These are phyloP conservation scores for Mustelus asterias DNA, from an alignment of 2,113 vertebrate species.

Conservation along the genomic window DNA sequence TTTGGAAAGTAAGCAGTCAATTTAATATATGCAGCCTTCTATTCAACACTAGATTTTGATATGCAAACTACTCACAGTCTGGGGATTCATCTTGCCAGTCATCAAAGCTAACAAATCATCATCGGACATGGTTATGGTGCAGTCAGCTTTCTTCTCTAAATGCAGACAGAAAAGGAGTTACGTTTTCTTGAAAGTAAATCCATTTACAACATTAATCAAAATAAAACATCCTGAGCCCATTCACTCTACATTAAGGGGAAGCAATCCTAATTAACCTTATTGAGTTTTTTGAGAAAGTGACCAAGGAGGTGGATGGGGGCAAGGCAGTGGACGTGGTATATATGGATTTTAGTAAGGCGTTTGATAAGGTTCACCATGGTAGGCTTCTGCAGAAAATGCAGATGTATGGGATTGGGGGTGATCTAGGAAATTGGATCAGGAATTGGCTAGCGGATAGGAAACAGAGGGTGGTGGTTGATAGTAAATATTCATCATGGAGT, in stretches of 20 bases:
- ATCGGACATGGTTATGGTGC: slow-evolving; percentile 78
- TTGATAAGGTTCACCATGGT: too few species aligned
- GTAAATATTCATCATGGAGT: too few species aligned
- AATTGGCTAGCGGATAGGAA: too few species aligned
- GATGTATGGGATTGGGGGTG: too few species aligned
- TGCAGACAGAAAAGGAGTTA: not conserved
- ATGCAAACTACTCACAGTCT: slow-evolving; percentile 67
- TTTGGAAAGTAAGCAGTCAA: not conserved
- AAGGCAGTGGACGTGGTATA: too few species aligned
- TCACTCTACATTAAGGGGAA: not conserved
- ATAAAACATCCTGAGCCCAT: not conserved
- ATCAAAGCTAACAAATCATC: slow-evolving; percentile 74
- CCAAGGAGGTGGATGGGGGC: too few species aligned
- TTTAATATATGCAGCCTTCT: not conserved
- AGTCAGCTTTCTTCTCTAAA: slow-evolving; percentile 79
- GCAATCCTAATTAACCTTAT: too few species aligned
- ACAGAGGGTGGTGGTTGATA: too few species aligned
- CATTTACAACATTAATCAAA: not conserved
- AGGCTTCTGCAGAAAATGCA: too few species aligned
- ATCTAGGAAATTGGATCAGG: too few species aligned
- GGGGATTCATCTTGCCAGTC: slow-evolving; percentile 85
- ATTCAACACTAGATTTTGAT: not conserved
- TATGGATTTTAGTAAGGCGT: too few species aligned
- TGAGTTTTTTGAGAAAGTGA: too few species aligned
- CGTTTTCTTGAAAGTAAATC: not conserved